Base-by-base conservation (phyloP, 2,113 vertebrate genomes). In the Lampris megalopsis region DNA sequence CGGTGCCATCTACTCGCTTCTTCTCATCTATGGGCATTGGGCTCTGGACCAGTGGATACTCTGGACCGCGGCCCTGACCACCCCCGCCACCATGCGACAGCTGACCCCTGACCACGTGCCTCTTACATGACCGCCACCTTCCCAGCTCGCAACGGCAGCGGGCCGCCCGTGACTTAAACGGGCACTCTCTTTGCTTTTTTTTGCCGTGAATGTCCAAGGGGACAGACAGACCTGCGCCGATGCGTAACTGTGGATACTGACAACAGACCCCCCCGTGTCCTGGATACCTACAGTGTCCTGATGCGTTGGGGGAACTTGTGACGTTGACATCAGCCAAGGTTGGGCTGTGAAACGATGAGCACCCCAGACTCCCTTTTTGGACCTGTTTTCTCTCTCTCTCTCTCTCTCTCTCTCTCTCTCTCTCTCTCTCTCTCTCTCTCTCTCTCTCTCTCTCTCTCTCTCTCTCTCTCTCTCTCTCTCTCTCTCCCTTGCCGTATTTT, bases 1-100 rank as follows among this genome's bases (percentile, higher is more conserved):
- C 67, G 64, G 41, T 69, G 42, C 67, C 67, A 45, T 45, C 53
- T 41, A 11, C 63, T 65, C n/a, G 38, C 48, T 77, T 83, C 71
- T 80, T 80, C 72, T 92, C 82, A 79, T 90, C 72, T 92, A 68
- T 90, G 87, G 89, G 66, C 86, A 83, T 79, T 1, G 9, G 45
- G 78, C 68, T 74, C 68, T 77, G 84, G 81, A 82, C 74, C 81
- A 81, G 67, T 68, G 64, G 63, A 48, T 65, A 73, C 52, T 56
- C 37, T 24, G 66, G 40, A 65, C 63, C 56, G 53, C 73, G 9
- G 75, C 81, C 77, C 65, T 75, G 63, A 74, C 81, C 66, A 66
- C 63, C 67, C 48, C 6, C 40, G 35, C 61, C 37, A 54, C 37
- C 48, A 35, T 38, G 41, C 10, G 11, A 9, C 40, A 61, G 62